Base-by-base conservation (phyloP, 2,797 vertebrate genomes). In the Tamandua tetradactyla region DNA sequence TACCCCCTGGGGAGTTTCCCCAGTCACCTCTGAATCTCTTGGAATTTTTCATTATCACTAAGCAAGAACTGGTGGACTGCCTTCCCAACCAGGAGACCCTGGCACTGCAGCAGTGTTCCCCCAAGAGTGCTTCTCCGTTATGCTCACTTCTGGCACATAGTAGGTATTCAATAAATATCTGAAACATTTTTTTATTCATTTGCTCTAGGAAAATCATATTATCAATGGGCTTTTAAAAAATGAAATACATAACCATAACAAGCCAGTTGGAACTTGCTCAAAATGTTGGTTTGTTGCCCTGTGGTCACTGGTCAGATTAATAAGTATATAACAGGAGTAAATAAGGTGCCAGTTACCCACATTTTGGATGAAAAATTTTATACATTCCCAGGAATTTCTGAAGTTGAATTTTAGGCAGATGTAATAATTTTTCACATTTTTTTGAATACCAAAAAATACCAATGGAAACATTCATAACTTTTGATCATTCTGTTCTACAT, bases 361-460 rank as follows among this genome's bases (percentile, higher is more conserved):
- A 35, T 30, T 91, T 81, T 49, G 40, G 49, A 61, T 40, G 68
- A 89, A 30, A 83, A 64, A 13, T 32, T 52, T 4, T 66, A 66
- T 32, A 27, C 4, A 44, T 20, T 2, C 57, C 49, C 4, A 55
- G 32, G 49, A 40, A 23, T 68, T 55, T 76, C 74, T 59, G 17
- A 91, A 30, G 3, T 84, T 76, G 83, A 80, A 42, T 66, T 32
- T 93, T n/a, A 80, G 32, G 78, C 76, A 69, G 40, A 74, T 68
- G n/a, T 81, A 42, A 35, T 87, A 55, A 40, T 68, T 82, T 75
- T 94, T 88, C 52, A n/a, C 52, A n/a, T n/a, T n/a, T n/a, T n/a
- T n/a, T n/a, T n/a, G n/a, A n/a, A n/a, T n/a, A n/a, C n/a, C n/a
- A n/a, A n/a, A n/a, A n/a, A n/a, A n/a, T n/a, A n/a, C n/a, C n/a